Evolutionary conservation across 23 tunicate genomes (phyloP).

Genomic region (Ascidia mentula): DNA sequence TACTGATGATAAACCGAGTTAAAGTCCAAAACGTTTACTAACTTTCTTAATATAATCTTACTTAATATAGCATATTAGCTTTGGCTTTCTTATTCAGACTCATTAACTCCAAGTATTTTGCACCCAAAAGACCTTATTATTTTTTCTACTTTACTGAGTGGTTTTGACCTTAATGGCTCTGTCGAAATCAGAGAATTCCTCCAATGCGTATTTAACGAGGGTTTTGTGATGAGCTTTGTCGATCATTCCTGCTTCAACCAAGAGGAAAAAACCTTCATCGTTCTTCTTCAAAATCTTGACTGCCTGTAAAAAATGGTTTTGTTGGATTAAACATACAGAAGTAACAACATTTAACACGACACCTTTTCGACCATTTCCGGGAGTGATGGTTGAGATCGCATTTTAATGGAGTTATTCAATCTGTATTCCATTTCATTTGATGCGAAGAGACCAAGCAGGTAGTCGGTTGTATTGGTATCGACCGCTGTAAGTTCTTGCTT

Average conservation of each 20-base stretch:
- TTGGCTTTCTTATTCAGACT: too few species aligned
- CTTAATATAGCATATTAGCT: too few species aligned
- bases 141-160: too few species aligned
- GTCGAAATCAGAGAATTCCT: slow-evolving; percentile 59
- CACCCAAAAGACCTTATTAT: too few species aligned
- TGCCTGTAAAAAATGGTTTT: slow-evolving; percentile 55
- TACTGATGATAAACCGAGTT: too few species aligned
- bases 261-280: slow-evolving; percentile 56
- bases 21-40: too few species aligned
- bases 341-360: too few species aligned
- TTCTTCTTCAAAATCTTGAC: slow-evolving; percentile 58
- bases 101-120: too few species aligned
- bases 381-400: slow-evolving; percentile 39
- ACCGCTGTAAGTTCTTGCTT: slow-evolving; percentile 30
- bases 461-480: slow-evolving; percentile 49
- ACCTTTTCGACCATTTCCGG: slow-evolving; percentile 67
- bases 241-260: slow-evolving; percentile 73
- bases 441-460: slow-evolving; percentile 62
- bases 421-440: slow-evolving; percentile 11
- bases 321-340: too few species aligned
- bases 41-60: too few species aligned
- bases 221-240: slow-evolving; percentile 75
- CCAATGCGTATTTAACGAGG: slow-evolving; percentile 50
- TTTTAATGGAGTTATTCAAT: background rate
- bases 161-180: slow-evolving; percentile 53